Base-by-base conservation (phyloP, 2,797 vertebrate species). In the Coluber constrictor region DNA sequence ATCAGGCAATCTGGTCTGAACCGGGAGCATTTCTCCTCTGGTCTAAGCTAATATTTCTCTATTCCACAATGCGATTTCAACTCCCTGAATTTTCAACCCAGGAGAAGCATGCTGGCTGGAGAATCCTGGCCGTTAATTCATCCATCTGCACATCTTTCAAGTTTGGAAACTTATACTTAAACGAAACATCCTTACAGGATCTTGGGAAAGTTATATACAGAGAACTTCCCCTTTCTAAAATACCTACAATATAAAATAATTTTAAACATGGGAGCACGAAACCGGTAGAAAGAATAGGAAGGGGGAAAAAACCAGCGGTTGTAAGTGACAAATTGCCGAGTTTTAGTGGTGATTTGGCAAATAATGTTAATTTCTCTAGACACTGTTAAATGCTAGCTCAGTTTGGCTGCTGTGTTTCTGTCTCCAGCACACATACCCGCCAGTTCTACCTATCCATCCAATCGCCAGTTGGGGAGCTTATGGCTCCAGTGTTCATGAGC, bases 361-460 rank as follows among this genome's bases (percentile, higher is more conserved):
- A 11, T 15, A 1, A 11, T 87, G 47, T n/a, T 8, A 5, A 16
- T 55, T 66, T 32, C 51, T 87, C 59, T 56, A 23, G 47, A 3
- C 16, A 4, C 7, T 23, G 54, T 51, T 25, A 18, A 83, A 61
- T 61, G 60, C 43, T 89, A 16, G 60, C 55, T 92, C 55, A 59
- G 25, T 25, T 66, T 55, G 0, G 0, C 54, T 91, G 86, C 13
- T 83, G 6, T 91, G 12, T 95, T 61, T 95, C 74, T 47, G 54
- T 66, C 89, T 90, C 12, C 95, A 99, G 99, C 97, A 99, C 99
- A 61, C 98, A 99, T 94, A 98, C 98, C 0, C 98, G 98, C 94
- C 99, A 99, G 94, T 99, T 99, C 98, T 99, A 98, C 1, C 99
- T 99, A 94, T 98, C 98, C 10, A 99, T 99, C 97, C 99, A 99